A percentile compares a stretch with the other conserved stretches of the same genome.
Conservation (phyloP, 2,888 invertebrate genomes). For the Omphaloscelis lunosa region DNA sequence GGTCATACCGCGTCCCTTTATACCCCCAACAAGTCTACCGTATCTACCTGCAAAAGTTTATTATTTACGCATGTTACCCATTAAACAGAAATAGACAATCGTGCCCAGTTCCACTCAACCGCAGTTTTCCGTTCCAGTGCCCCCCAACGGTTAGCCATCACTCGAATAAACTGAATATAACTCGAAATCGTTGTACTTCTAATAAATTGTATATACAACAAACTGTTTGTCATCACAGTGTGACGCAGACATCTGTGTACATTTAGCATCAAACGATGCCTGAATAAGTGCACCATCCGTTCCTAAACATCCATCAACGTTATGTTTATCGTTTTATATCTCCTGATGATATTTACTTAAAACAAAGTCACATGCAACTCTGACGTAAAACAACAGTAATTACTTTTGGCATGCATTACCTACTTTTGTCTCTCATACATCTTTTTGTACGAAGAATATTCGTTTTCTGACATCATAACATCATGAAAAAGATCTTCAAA, state of each 20-base stretch:
- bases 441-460: constrained; percentile 28
- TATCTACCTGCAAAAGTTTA: constrained; percentile 45
- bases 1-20: constrained; percentile 8
- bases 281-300: constrained; percentile 37
- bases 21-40: constrained; percentile 35
- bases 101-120: constrained; percentile 59
- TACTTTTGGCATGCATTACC: constrained; percentile 39
- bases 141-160: constrained; percentile 50
- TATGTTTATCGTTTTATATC: constrained; percentile 40
- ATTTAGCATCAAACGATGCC: constrained; percentile 23
- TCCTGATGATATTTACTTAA: constrained; percentile 41
- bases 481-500: constrained; percentile 37
- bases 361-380: constrained; percentile 59
- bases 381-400: constrained; percentile 59
- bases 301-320: constrained; percentile 37
- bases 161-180: constrained; percentile 70
- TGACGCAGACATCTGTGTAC: constrained; percentile 48
- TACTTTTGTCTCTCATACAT: constrained; percentile 31
- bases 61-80: constrained; percentile 64
- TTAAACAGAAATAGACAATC: constrained; percentile 66
- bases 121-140: constrained; percentile 57
- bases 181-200: constrained; percentile 59
- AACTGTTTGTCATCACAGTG: constrained; percentile 30
- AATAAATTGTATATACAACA: constrained; percentile 30
- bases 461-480: constrained; percentile 13